Evolutionary conservation across 35 echinoderm and acorn worm genomes (phyloP).

Genomic region (Acanthaster planci): DNA sequence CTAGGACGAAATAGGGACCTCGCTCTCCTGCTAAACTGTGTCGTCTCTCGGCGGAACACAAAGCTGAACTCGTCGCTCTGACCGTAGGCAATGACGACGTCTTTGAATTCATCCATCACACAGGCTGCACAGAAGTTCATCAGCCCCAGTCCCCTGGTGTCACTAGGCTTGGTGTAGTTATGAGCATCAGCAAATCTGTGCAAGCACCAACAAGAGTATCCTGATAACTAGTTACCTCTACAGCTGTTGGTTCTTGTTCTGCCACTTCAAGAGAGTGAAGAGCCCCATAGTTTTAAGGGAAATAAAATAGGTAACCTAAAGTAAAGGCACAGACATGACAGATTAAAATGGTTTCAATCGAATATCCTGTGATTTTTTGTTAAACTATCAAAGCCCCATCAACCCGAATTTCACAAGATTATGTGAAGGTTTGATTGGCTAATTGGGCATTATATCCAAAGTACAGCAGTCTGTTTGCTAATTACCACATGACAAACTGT

Average conservation of each 20-base stretch:
- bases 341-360: too few relatives aligned
- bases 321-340: too few relatives aligned
- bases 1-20: slow-evolving; percentile 53
- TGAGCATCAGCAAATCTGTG: slow-evolving; percentile 92
- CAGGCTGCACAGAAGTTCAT: slow-evolving; percentile 74
- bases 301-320: background rate
- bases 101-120: slow-evolving; percentile 94
- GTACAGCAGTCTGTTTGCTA: too few relatives aligned
- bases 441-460: too few relatives aligned
- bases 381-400: too few relatives aligned
- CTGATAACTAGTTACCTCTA: background rate
- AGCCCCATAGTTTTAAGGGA: background rate
- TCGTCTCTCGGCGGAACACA: slow-evolving; percentile 85
- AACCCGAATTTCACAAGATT: too few relatives aligned
- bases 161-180: slow-evolving; percentile 87
- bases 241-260: too few relatives aligned
- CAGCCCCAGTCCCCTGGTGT: slow-evolving; percentile 63
- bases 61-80: slow-evolving; percentile 98
- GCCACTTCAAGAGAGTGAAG: background rate
- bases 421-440: too few relatives aligned
- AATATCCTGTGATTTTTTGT: too few relatives aligned
- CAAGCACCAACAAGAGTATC: background rate
- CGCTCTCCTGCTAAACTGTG: slow-evolving; percentile 88
- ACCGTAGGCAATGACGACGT: slow-evolving; percentile 91
- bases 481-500: too few relatives aligned